phyloP scores from a whole-genome alignment of 2,888 invertebrate species.

The Bruchidius siliquastri region DNA sequence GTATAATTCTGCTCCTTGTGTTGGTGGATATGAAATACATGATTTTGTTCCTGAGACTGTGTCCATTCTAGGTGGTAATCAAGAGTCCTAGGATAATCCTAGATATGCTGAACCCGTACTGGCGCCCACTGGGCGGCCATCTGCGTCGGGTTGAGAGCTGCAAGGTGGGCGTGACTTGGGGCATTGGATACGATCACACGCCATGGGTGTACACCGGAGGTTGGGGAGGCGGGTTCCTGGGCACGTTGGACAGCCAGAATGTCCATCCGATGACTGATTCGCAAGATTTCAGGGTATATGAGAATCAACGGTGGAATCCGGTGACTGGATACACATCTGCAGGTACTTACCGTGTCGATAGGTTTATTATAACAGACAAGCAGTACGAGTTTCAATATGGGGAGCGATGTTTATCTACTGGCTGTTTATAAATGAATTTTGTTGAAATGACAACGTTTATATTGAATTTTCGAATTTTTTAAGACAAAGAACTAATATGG shows the following conservation, averaged over 20 bases:
- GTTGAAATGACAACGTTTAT: no score
- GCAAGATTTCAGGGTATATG: constrained; percentile 83
- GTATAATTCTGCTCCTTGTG: no score
- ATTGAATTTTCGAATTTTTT: no score
- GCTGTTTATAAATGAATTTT: no score
- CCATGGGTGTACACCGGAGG: constrained; percentile 89
- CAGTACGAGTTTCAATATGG: no score
- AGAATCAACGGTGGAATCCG: constrained; percentile 94
- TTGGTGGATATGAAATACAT: no score
- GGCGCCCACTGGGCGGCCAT: constrained; percentile 86
- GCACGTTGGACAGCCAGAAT: constrained; percentile 56
- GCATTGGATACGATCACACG: constrained; percentile 82
- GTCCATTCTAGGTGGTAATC: constrained; percentile 53
- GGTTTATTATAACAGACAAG: no score
- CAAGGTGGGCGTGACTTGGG: constrained; percentile 82
- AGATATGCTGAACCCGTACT: constrained; percentile 73
- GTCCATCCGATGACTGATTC: constrained; percentile 77
- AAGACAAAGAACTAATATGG: no score
- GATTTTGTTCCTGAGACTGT: no score
- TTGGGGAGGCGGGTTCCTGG: constrained; percentile 79
- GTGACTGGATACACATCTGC: constrained; percentile 83
- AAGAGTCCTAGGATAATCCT: constrained; percentile 54
- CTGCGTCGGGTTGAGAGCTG: constrained; percentile 73
- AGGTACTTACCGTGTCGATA: constrained; percentile 27
- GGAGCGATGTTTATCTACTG: no score